These are phyloP conservation scores for Artemia sinica DNA, from an alignment of 2,888 invertebrate species.

Conservation along the genomic window DNA sequence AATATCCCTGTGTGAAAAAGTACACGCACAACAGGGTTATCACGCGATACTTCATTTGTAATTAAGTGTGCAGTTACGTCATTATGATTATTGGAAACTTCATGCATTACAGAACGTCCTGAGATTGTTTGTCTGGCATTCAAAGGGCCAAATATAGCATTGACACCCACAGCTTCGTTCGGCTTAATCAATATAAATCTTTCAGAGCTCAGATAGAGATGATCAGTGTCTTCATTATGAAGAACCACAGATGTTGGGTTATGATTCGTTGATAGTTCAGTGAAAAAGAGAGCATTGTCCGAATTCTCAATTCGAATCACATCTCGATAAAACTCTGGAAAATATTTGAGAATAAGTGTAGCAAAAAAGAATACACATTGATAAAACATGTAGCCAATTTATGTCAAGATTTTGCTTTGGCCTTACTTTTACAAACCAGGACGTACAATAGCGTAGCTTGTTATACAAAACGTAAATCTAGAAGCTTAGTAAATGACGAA, in stretches of 20 bases:
- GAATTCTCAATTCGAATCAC: not conserved
- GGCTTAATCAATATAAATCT: constrained; percentile 81
- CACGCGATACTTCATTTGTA: constrained; percentile 63
- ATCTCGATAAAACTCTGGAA: not conserved
- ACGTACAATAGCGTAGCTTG: too few species aligned
- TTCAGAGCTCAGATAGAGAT: constrained; percentile 35
- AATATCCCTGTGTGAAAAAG: constrained; percentile 66
- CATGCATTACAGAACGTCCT: constrained; percentile 68
- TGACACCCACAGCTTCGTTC: constrained; percentile 70
- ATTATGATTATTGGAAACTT: constrained; percentile 39
- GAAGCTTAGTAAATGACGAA: too few species aligned
- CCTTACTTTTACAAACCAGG: too few species aligned
- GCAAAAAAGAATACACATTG: too few species aligned
- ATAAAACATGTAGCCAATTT: too few species aligned
- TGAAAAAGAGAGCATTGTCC: not conserved
- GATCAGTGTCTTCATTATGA: not conserved
- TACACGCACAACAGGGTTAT: constrained; percentile 76
- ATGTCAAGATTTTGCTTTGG: too few species aligned
- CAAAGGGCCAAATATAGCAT: constrained; percentile 84
- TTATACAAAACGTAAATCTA: too few species aligned
- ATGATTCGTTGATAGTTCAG: not conserved
- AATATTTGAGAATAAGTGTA: not conserved
- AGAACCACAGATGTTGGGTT: not conserved
- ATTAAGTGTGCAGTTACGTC: constrained; percentile 88
- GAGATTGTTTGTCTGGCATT: constrained; percentile 87